Evolutionary conservation across 2,797 vertebrate species (phyloP), one percentile per base, ranked within the genome.

Genomic region (Phyllotis vaccarum): DNA sequence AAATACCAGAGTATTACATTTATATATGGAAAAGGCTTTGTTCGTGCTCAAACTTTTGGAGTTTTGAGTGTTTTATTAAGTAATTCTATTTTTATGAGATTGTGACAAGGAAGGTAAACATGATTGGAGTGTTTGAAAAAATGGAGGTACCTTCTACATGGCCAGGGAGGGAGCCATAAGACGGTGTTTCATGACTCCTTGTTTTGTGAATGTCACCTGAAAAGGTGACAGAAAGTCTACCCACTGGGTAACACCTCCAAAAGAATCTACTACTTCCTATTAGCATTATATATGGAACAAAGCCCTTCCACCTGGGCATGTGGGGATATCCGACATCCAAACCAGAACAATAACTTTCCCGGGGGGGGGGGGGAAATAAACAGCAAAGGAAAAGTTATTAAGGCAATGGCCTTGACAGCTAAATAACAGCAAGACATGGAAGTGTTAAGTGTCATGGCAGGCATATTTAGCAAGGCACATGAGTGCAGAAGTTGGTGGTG

Each of bases 181-280:
- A 24, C 22, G 3, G 3, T 40, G 10, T 22, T 17, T n/a, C 5
- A 13, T 19, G 9, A 46, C 4, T 0, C 3, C 27, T 66, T 76
- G 24, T 4, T 29, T 1, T 40, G 2, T 8, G 7, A 2, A 64
- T 12, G 3, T 9, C n/a, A 34, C n/a, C n/a, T n/a, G n/a, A n/a
- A n/a, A n/a, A 43, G 9, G 14, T 3, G 31, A 19, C 12, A 2
- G 7, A 43, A 89, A 19, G 43, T 46, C 13, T 3, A 66, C 10
- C 3, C 13, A 19, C 31, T 46, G 16, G 7, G 21, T 3, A 19
- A 60, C 22, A 34, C 21, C 22, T 62, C 29, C 22, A 31, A 19
- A 60, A 19, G 49, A 12, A 24, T 52, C 43, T 19, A 11, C 10
- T 31, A 12, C 5, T 31, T 80, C 16, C 10, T 49, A 6, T 56